phyloP scores from a whole-genome alignment of 1,140 invertebrate species.

The Tetraneura akinire region DNA sequence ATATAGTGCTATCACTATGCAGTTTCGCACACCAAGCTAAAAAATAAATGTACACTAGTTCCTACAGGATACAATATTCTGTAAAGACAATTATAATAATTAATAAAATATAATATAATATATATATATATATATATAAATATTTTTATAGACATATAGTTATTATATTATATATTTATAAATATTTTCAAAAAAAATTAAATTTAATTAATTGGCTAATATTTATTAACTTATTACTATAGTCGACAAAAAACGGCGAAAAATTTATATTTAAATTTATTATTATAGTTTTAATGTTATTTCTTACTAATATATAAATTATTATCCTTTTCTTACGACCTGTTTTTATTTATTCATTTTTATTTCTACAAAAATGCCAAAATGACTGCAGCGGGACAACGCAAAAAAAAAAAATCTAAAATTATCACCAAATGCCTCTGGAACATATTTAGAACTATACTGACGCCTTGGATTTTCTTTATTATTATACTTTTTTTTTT shows the following conservation, averaged over 20 bases:
- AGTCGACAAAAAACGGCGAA: not conserved
- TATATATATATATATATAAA: not conserved
- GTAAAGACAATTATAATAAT: not conserved
- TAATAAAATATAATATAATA: not conserved
- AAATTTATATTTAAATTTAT: slow-evolving; percentile 23
- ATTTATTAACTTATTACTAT: slow-evolving; percentile 24
- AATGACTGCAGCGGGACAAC: not conserved
- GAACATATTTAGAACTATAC: slow-evolving; percentile 26
- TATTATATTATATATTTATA: too few species aligned
- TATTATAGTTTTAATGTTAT: slow-evolving; percentile 40
- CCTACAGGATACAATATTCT: slow-evolving; percentile 27
- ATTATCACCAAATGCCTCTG: not conserved
- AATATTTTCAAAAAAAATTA: not conserved
- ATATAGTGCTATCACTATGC: not conserved
- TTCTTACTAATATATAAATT: slow-evolving; percentile 40
- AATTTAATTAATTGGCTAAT: slow-evolving; percentile 23
- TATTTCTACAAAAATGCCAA: not conserved
- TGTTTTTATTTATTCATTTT: not conserved
- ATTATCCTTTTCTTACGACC: slow-evolving; percentile 11
- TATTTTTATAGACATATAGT: not conserved
- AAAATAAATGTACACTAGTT: slow-evolving; percentile 34
- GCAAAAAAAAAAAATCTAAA: slow-evolving; percentile 11
- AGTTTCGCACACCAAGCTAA: not conserved
- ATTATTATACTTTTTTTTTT: too few species aligned
- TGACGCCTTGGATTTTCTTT: not conserved